A percentile compares a stretch with the other conserved stretches of the same genome.
These are phyloP conservation scores for Catocala sponsa DNA, from an alignment of 2,888 invertebrate species.

Conservation along the genomic window DNA sequence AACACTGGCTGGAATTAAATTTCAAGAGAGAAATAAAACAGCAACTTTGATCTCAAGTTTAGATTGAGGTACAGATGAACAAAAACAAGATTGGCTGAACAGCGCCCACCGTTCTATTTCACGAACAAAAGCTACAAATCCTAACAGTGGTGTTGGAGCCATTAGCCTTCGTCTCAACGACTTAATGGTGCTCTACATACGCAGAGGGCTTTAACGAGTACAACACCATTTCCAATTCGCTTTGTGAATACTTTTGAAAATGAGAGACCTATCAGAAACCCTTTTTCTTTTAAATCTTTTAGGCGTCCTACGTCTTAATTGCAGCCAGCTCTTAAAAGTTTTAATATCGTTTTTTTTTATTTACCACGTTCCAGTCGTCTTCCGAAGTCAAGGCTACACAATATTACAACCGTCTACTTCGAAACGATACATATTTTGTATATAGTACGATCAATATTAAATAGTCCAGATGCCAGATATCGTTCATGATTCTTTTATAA, in stretches of 20 bases:
- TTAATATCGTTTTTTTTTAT: background rate
- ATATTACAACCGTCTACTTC: no score
- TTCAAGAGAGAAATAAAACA: slow-evolving; percentile 1
- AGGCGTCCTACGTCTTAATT: background rate
- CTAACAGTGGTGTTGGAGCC: slow-evolving; percentile 62
- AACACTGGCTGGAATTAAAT: slow-evolving; percentile 2
- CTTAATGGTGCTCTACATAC: slow-evolving; percentile 73
- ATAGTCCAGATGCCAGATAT: slow-evolving; percentile 22
- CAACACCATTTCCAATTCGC: slow-evolving; percentile 54
- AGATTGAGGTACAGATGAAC: slow-evolving; percentile 11
- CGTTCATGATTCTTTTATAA: slow-evolving; percentile 13
- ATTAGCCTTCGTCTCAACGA: slow-evolving; percentile 82
- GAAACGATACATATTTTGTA: background rate
- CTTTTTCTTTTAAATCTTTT: slow-evolving; percentile 6
- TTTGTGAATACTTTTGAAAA: slow-evolving; percentile 48
- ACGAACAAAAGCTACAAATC: slow-evolving; percentile 53
- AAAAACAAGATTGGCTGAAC: slow-evolving; percentile 20
- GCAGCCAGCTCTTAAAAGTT: background rate
- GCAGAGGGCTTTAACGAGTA: slow-evolving; percentile 56
- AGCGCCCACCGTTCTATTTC: slow-evolving; percentile 30
- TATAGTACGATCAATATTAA: slow-evolving; percentile 11
- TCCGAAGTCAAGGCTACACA: no score
- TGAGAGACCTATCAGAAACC: slow-evolving; percentile 21
- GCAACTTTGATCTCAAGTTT: background rate
- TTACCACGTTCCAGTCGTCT: no score